Evolutionary conservation across 2,113 vertebrate genomes (phyloP), one percentile per base, ranked within the genome.

Genomic region (Marcusenius ussheri): DNA sequence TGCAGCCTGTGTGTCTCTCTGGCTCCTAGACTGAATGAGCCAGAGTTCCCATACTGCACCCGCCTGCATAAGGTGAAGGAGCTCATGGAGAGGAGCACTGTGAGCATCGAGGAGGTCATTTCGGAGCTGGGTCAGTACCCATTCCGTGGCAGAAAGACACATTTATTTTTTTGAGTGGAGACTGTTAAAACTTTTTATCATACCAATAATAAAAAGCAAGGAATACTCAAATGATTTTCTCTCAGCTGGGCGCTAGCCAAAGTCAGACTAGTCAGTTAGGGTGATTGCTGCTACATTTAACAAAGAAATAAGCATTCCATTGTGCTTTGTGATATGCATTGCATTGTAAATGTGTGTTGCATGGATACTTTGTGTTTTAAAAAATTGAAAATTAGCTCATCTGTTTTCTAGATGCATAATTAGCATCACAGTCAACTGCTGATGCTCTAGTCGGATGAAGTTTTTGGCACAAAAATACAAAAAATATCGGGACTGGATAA

Each of bases 71-170:
- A 96, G 95, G 95, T 99, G 21, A 97, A 96, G 93, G 97, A 98
- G 74, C 96, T 99, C 92, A 95, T 99, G 91, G 95, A 97, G 91
- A 95, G 95, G 91, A 96, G 93, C 90, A 95, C 94, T 0, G 97
- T 99, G 93, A 96, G 97, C 94, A 97, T 97, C 90, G 97, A 96
- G 89, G 98, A 99, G 87, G 97, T 99, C 77, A 95, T 99, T 88
- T 96, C 96, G 87, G 97, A 99, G 89, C 95, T 99, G 85, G 98
- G 98, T 99, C 90, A 95, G 97, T 93, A 90, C 90, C 11, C 42
- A 17, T 45, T 10, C 3, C 0, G 1, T 11, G 35, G 51, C 21
- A 45, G 17, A 84, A 42, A 46, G 8, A 9, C 35, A 3, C 39
- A 9, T 83, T n/a, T 70, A 10, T 70, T 27, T 77, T 19, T 77